Evolutionary conservation across 1,140 invertebrate genomes (phyloP), one percentile per base, ranked within the genome.

Genomic region (Chironomus striatipennis): DNA sequence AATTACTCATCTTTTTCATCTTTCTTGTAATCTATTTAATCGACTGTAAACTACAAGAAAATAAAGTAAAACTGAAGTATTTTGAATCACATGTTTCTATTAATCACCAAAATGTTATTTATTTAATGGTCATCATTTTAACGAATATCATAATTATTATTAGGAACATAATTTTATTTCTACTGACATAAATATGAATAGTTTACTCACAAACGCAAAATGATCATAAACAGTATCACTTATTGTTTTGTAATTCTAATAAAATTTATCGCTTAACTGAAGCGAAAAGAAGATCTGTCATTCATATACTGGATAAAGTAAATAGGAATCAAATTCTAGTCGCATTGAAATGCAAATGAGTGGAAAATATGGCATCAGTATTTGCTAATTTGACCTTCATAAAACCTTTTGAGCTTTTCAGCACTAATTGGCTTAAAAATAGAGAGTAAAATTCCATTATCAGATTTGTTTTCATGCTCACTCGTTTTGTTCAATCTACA

Each of bases 271-370:
- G 12, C 8, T 57, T 57, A n/a, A 57, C 47, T 57, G 12, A 57
- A 15, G 12, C 47, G 8, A 5, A 57, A 57, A 57, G n/a, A 57
- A 57, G 47, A n/a, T 57, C 15, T 57, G 8, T 15, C n/a, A n/a
- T 57, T 12, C 9, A 57, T 57, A 57, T 12, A 57, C 8, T 12
- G 5, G 24, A 34, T 1, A 34, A 34, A 34, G 24, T 5, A 12
- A 12, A 34, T 57, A n/a, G 47, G 47, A 57, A 57, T 57, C 43
- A 47, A 47, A 8, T 47, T 34, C 5, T 57, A 15, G n/a, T 15
- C 47, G 12, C n/a, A 57, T 57, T 57, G 47, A 57, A 57, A 57
- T 57, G 47, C 47, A 57, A 57, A 57, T 57, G 47, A 57, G 47
- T 15, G 47, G 12, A 57, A 57, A 15, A 57, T 57, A 57, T 57